Conservation (phyloP, 2,797 vertebrate species). For the Pachyuromys duprasi region DNA sequence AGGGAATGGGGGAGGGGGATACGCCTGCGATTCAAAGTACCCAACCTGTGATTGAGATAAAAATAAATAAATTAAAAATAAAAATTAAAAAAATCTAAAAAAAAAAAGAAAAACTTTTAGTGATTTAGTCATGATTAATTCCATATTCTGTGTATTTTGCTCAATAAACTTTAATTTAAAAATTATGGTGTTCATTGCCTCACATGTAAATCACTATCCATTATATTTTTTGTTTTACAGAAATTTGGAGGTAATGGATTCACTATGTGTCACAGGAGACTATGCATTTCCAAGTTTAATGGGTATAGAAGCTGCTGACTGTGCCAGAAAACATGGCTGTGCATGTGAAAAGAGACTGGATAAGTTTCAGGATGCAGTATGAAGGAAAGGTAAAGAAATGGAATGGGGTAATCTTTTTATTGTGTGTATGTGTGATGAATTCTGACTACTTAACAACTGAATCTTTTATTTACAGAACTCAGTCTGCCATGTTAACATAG, state of each 20-base stretch:
- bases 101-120: background rate
- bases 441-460: background rate
- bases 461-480: background rate
- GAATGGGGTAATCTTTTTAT: background rate
- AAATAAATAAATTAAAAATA: too few species aligned
- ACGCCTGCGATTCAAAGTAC: too few species aligned
- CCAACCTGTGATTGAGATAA: too few species aligned
- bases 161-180: background rate
- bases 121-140: background rate
- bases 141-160: background rate
- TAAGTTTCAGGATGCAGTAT: background rate
- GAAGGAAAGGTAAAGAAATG: background rate
- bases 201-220: background rate
- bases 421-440: background rate
- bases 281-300: conserved; percentile 55
- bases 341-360: too few species aligned
- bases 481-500: background rate
- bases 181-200: background rate
- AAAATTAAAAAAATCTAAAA: too few species aligned
- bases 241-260: rapidly evolving
- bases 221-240: conserved; percentile 56
- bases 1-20: too few species aligned
- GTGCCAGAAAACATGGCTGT: rapidly evolving
- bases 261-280: rapidly evolving
- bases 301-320: background rate